Evolutionary conservation across 2,113 vertebrate species (phyloP).

Genomic region (Damaliscus lunatus): DNA sequence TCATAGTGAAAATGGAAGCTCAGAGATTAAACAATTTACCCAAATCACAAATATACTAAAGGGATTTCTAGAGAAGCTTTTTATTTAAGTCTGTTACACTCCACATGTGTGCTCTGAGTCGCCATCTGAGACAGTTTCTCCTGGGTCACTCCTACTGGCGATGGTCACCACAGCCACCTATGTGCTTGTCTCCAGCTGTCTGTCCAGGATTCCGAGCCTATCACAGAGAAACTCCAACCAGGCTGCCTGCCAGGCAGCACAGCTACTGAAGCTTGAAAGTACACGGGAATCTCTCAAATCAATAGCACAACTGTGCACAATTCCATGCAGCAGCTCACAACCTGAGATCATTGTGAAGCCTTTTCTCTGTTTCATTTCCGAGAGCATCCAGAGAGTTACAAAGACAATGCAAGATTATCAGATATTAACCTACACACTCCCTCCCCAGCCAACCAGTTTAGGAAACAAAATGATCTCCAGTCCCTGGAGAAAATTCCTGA

Average conservation of each 20-base stretch:
- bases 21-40: background rate
- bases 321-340: rapidly evolving
- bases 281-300: no score
- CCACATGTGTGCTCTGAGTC: no score
- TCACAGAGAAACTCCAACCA: background rate
- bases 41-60: background rate
- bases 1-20: background rate
- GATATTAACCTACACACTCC: background rate
- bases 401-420: background rate
- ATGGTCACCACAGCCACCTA: no score
- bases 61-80: background rate
- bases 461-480: background rate
- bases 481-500: background rate
- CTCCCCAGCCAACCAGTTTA: background rate
- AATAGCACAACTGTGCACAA: background rate
- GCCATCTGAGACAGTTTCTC: background rate
- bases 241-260: background rate
- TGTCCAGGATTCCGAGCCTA: background rate
- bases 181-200: rapidly evolving
- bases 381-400: background rate
- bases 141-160: rapidly evolving
- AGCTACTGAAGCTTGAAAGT: background rate
- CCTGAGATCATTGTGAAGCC: background rate
- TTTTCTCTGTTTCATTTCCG: background rate
- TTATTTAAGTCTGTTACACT: background rate